phyloP scores from a whole-genome alignment of 1,140 invertebrate species.

The Drosophila lacertosa region DNA sequence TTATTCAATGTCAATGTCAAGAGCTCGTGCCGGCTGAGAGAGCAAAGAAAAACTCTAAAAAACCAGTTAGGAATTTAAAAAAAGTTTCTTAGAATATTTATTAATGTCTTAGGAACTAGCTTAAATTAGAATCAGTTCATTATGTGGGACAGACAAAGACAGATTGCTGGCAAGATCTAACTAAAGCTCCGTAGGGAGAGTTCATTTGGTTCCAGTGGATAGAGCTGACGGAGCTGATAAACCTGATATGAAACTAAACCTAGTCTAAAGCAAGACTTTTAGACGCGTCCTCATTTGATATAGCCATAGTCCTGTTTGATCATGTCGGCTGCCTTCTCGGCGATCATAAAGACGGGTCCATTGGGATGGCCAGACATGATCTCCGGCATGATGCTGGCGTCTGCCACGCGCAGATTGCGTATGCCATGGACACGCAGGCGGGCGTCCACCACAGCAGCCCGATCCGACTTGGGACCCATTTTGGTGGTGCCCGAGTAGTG shows the following conservation, averaged over 20 bases:
- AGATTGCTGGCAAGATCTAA: constrained; percentile 38
- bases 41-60: background rate
- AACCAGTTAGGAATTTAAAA: constrained; percentile 2
- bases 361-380: constrained; percentile 88
- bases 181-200: constrained; percentile 28
- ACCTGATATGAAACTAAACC: constrained; percentile 48
- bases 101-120: constrained; percentile 55
- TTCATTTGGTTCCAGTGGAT: background rate
- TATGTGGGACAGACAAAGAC: constrained; percentile 27
- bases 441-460: constrained; percentile 89
- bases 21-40: constrained; percentile 1
- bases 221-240: constrained; percentile 24
- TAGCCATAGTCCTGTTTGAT: constrained; percentile 85
- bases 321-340: constrained; percentile 88
- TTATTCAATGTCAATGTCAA: constrained; percentile 53
- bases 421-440: constrained; percentile 89
- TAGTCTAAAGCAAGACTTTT: constrained; percentile 19
- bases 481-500: constrained; percentile 93
- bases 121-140: constrained; percentile 74
- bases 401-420: constrained; percentile 88
- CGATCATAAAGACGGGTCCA: constrained; percentile 89
- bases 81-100: constrained; percentile 38
- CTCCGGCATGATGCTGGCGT: constrained; percentile 89
- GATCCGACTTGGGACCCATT: constrained; percentile 90
- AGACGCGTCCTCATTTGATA: constrained; percentile 67